Evolutionary conservation across 2,888 invertebrate species (phyloP), one percentile per base, ranked within the genome.

Genomic region (Therioaphis trifolii): DNA sequence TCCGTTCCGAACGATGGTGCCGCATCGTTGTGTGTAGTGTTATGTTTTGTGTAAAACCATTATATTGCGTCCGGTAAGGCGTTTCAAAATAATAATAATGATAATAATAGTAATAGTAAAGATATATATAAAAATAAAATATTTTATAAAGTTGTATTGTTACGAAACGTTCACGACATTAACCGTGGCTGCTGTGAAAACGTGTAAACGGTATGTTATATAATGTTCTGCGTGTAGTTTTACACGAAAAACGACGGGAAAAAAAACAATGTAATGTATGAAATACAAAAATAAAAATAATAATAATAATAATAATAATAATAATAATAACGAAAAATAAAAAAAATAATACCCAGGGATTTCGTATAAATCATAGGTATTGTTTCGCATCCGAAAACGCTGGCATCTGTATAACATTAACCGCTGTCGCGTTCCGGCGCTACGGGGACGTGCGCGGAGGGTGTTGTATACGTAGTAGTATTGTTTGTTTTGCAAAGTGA

Each of bases 291-390:
- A 21, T 40, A 4, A 74, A 55, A 77, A 74, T 21, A 63, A 29
- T 21, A 63, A 4, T 43, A 35, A 35, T 29, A 4, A 61, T n/a
- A n/a, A 46, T 27, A 5, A 74, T 21, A 63, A 29, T 21, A 63
- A 4, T 43, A 35, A 35, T 29, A 4, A 61, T n/a, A n/a, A 46
- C n/a, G n/a, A n/a, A 74, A 35, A 63, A 29, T 21, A 63, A 4
- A 61, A 35, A 35, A 46, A 4, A 61, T n/a, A n/a, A 46, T 27
- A 5, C 18, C 27, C 63, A 52, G 29, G 49, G 66, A 49, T 77
- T 77, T 52, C 4, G 2, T 52, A 66, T 77, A 77, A 77, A 77
- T 77, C 63, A 77, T 21, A 35, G 35, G 11, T 49, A 66, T 66
- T 66, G 66, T 77, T 77, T 66, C 35, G 35, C 35, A 49, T 35